These are phyloP conservation scores for Pitangus sulphuratus DNA, from an alignment of 2,797 vertebrate species.

Conservation along the genomic window DNA sequence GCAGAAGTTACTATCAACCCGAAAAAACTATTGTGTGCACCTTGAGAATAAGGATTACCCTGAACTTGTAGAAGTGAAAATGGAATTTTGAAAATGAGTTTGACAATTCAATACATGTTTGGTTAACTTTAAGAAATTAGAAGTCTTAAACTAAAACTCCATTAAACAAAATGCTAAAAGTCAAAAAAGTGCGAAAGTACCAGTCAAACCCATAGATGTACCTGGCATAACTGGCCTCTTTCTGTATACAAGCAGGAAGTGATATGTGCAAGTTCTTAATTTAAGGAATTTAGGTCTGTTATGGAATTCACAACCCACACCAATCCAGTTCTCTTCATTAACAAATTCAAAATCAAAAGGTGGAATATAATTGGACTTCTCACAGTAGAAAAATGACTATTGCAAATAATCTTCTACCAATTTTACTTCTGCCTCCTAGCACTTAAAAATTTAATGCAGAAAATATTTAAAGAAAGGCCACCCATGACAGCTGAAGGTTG, in stretches of 20 bases:
- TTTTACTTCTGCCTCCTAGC: constrained; percentile 11
- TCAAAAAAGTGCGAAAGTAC: neutral
- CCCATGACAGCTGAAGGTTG: neutral
- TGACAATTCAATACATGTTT: neutral
- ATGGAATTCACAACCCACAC: neutral
- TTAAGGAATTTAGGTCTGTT: neutral
- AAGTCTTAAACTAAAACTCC: neutral
- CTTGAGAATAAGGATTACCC: neutral
- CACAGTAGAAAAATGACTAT: neutral
- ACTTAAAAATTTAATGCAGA: neutral
- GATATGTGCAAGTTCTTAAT: neutral
- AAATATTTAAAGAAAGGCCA: constrained; percentile 18
- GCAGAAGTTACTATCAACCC: neutral
- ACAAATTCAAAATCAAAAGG: neutral
- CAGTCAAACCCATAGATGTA: neutral
- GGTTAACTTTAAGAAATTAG: neutral
- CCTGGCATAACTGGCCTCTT: neutral
- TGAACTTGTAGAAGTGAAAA: neutral
- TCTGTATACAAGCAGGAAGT: neutral
- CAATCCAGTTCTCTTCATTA: neutral
- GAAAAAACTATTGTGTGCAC: accelerated
- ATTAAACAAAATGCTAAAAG: neutral
- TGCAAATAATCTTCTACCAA: constrained; percentile 23
- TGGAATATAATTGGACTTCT: neutral
- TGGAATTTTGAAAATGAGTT: neutral